Evolutionary conservation across 2,888 invertebrate genomes (phyloP), one percentile per base, ranked within the genome.

Genomic region (Argyresthia goedartella): DNA sequence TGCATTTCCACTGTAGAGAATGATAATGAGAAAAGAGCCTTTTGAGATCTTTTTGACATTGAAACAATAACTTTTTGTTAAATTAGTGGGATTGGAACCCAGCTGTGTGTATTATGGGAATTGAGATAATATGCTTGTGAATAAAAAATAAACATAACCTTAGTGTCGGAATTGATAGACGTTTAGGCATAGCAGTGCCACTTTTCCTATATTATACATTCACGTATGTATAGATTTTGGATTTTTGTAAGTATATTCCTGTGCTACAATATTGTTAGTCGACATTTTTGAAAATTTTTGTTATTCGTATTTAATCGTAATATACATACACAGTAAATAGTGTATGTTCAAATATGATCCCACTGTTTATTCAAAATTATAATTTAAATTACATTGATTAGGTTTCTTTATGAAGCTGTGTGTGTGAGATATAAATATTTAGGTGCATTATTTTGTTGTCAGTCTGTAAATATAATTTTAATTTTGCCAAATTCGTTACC

Each of bases 391-490:
- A n/a, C 13, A 41, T 41, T 41, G 11, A n/a, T 2, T 4, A 41
- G 13, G 13, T 13, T 41, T 13, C 2, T 41, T 41, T 44, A 8
- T 14, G 16, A 13, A 44, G 9, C 13, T 1, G 4, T 44, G 14
- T 11, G 16, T 4, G 16, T n/a, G n/a, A n/a, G n/a, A n/a, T n/a
- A 36, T 8, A 36, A 36, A 36, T 36, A 39, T 39, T 11, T 39
- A 39, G 8, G 8, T 8, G 3, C 36, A 36, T 14, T 49, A 39
- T 42, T 36, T 50, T 36, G 10, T 11, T 8, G 33, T 14, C 34
- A 49, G 14, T 36, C 16, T 84, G 81, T 84, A 82, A 79, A 84
- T 84, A 82, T 75, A 61, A 66, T 68, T 74, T 78, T 72, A 71
- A 60, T 67, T 69, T 66, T 65, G 65, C 67, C 69, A 62, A 73